A percentile compares a stretch with the other conserved stretches of the same genome.
Conservation (phyloP, 2,888 invertebrate genomes). For the Oligia latruncula region DNA sequence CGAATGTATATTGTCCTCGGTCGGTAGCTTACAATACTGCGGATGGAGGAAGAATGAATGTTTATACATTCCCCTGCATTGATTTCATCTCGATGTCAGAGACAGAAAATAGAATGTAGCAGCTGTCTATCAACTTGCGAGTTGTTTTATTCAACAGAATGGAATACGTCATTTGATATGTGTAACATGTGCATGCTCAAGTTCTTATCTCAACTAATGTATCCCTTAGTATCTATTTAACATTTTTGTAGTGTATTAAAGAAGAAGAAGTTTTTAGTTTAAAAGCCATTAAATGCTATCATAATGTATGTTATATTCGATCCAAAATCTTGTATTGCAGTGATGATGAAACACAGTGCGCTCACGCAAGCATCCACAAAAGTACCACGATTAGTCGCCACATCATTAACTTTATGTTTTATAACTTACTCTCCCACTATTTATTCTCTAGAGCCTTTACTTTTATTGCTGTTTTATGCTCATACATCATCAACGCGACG, state of each 20-base stretch:
- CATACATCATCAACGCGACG: slow-evolving; percentile 64
- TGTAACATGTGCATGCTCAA: slow-evolving; percentile 37
- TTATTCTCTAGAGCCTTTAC: slow-evolving; percentile 64
- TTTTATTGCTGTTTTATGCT: slow-evolving; percentile 68
- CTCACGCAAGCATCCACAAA: slow-evolving; percentile 39
- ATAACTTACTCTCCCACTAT: slow-evolving; percentile 64
- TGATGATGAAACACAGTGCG: slow-evolving; percentile 45
- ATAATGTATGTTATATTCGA: slow-evolving; percentile 9
- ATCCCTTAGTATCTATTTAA: slow-evolving; percentile 22
- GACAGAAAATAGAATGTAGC: slow-evolving; percentile 48
- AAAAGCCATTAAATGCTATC: background rate
- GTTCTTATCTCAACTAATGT: slow-evolving; percentile 33
- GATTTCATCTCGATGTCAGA: slow-evolving; percentile 45
- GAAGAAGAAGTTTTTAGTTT: background rate
- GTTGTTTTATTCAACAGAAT: slow-evolving; percentile 59
- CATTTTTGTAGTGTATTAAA: slow-evolving; percentile 11
- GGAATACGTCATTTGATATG: slow-evolving; percentile 47
- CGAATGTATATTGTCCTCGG: slow-evolving; percentile 43
- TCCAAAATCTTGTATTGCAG: slow-evolving; percentile 26
- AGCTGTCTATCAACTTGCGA: slow-evolving; percentile 55
- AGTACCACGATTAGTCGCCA: slow-evolving; percentile 58
- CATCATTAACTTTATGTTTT: slow-evolving; percentile 59
- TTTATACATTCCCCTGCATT: slow-evolving; percentile 57
- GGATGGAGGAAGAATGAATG: slow-evolving; percentile 59
- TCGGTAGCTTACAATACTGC: slow-evolving; percentile 44